Evolutionary conservation across 2,113 vertebrate species (phyloP), one percentile per base, ranked within the genome.

Genomic region (Octodon degus): DNA sequence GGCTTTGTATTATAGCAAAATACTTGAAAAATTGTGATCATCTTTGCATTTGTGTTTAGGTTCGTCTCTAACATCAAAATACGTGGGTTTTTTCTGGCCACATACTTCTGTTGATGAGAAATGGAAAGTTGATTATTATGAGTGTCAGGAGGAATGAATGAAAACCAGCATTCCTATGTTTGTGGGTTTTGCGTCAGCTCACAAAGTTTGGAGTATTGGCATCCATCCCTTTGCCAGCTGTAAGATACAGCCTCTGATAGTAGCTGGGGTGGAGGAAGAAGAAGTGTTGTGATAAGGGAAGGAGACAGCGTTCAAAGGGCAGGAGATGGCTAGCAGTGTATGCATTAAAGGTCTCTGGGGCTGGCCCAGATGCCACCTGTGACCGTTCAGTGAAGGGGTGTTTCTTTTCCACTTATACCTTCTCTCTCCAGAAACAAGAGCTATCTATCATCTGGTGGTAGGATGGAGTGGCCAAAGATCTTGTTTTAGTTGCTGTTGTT

Each of bases 11-110:
- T 90, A 7, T 3, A n/a, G 4, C 87, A 68, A 91, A 90, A 62
- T 55, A 40, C 11, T 68, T n/a, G 37, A 62, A 93, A 72, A 90
- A 86, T 27, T 72, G 10, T 55, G 50, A 53, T 24, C 24, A 63
- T 32, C 10, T 80, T 92, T 90, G 55, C n/a, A 93, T 97, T 96
- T 25, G 14, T 86, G 13, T 63, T 82, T 83, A 30, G 27, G 5
- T 85, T 90, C 91, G 50, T 74, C 47, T 86, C 96, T 63, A 90
- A n/a, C 50, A 92, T 84, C 14, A 82, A 93, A 94, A 58, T n/a
- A 86, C 86, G 2, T 84, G 80, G 17, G 76, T 47, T 80, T 65
- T 40, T 12, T 6, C 81, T 95, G 77, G 16, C 37, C 70, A 1
- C 50, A 22, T 7, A 74, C 50, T 83, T 83, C 17, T 53, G 4